phyloP scores from a whole-genome alignment of 1,140 invertebrate species.

The Belonocnema kinseyi region DNA sequence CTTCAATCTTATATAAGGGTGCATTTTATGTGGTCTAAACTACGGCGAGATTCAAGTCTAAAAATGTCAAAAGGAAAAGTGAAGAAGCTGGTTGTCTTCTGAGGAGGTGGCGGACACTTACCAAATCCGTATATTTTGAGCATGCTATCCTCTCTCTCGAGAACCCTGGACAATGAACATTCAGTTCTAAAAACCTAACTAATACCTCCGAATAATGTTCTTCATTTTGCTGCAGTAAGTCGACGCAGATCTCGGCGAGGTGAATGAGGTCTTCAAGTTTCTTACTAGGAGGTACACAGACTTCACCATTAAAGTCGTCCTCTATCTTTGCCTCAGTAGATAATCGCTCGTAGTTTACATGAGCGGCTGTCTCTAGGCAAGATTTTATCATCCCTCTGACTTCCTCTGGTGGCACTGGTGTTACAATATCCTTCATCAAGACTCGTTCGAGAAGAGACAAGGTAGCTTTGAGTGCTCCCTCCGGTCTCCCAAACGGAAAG shows the following conservation, averaged over 20 bases:
- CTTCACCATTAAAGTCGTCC: slow-evolving; percentile 90
- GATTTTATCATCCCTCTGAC: slow-evolving; percentile 96
- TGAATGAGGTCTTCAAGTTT: slow-evolving; percentile 98
- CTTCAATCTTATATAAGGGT: neutral
- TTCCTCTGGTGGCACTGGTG: slow-evolving; percentile 97
- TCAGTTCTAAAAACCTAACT: slow-evolving; percentile 75
- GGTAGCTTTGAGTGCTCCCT: slow-evolving; percentile 97
- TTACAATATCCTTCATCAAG: slow-evolving; percentile 99
- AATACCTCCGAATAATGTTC: slow-evolving; percentile 99
- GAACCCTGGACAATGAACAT: slow-evolving; percentile 67
- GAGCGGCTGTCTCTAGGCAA: slow-evolving; percentile 97
- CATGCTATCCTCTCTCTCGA: slow-evolving; percentile 68
- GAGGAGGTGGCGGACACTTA: slow-evolving; percentile 67
- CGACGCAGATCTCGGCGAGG: slow-evolving; percentile 97
- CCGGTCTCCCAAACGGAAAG: slow-evolving; percentile 98
- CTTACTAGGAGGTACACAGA: slow-evolving; percentile 87
- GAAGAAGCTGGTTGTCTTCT: slow-evolving; percentile 59
- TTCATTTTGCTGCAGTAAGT: slow-evolving; percentile 98
- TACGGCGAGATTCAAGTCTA: neutral
- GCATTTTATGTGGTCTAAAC: neutral
- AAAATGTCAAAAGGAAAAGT: slow-evolving; percentile 20
- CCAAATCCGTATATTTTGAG: slow-evolving; percentile 51
- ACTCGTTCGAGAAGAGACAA: slow-evolving; percentile 97
- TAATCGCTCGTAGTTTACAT: slow-evolving; percentile 97
- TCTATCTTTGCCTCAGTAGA: slow-evolving; percentile 98